Conservation (phyloP, 2,888 invertebrate genomes). For the Diogma glabrata region DNA sequence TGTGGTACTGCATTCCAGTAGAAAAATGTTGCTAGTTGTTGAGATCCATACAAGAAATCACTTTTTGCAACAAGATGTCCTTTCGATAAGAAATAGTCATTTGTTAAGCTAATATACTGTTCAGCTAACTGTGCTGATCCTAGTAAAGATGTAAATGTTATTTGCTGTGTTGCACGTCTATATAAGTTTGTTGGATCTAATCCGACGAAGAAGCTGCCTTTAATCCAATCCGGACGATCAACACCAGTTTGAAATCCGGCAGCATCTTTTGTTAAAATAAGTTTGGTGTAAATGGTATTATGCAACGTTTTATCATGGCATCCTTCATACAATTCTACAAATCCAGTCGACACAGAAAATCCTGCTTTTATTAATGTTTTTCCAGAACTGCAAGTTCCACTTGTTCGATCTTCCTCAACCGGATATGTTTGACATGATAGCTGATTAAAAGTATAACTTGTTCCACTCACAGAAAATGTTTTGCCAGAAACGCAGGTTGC, state of each 20-base stretch:
- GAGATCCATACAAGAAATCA: slow-evolving; percentile 39
- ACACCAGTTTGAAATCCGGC: slow-evolving; percentile 20
- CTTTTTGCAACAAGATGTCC: slow-evolving; percentile 41
- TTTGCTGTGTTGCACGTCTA: slow-evolving; percentile 20
- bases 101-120: slow-evolving; percentile 20
- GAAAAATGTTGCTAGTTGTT: slow-evolving; percentile 40
- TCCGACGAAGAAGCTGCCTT: slow-evolving; percentile 20
- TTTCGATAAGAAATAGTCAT: slow-evolving; percentile 30
- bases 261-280: slow-evolving; percentile 21
- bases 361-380: slow-evolving; percentile 24
- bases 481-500: slow-evolving; percentile 21
- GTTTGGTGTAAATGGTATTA: slow-evolving; percentile 24
- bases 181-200: slow-evolving; percentile 18
- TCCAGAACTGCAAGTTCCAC: slow-evolving; percentile 17
- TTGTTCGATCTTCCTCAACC: slow-evolving; percentile 16
- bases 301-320: slow-evolving; percentile 24
- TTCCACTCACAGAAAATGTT: slow-evolving; percentile 19
- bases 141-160: slow-evolving; percentile 21
- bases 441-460: slow-evolving; percentile 18
- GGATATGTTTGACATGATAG: slow-evolving; percentile 21
- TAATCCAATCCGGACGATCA: slow-evolving; percentile 22
- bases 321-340: slow-evolving; percentile 24
- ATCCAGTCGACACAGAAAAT: slow-evolving; percentile 21
- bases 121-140: slow-evolving; percentile 23
- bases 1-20: slow-evolving; percentile 43